Percentiles rank a stretch among this genome's conserved stretches.
phyloP scores from a whole-genome alignment of 2,797 vertebrate genomes.

The Intellagama lesueurii region DNA sequence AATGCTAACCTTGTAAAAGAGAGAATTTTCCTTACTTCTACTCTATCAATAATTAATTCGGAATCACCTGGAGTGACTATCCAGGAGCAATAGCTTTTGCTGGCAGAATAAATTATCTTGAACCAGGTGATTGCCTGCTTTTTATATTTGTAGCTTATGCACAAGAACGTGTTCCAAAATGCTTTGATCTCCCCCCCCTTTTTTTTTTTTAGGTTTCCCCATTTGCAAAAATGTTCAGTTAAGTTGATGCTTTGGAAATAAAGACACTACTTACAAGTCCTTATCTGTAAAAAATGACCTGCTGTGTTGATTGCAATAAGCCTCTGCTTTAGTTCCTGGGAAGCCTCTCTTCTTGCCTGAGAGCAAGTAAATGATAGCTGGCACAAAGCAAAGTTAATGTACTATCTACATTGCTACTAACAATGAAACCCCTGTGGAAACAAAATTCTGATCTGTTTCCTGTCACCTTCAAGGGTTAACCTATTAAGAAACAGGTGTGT shows the following conservation, averaged over 20 bases:
- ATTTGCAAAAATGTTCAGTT: not conserved
- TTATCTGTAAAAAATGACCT: not conserved
- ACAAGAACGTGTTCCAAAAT: not conserved
- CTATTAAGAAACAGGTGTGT: not conserved
- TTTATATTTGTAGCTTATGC: not conserved
- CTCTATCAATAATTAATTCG: not conserved
- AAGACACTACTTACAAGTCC: not conserved
- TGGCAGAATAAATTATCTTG: not conserved
- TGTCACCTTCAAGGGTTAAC: accelerated
- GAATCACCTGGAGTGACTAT: not conserved
- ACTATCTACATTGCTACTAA: constrained; percentile 36
- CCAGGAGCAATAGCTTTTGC: not conserved
- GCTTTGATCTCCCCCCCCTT: not conserved
- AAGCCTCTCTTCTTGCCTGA: constrained; percentile 45
- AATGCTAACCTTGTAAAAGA: no score
- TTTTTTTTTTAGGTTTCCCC: not conserved
- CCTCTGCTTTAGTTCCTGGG: not conserved
- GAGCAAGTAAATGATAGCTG: constrained; percentile 35
- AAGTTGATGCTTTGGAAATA: not conserved
- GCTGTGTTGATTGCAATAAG: constrained; percentile 6
- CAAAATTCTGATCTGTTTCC: not conserved
- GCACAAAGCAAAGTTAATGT: not conserved
- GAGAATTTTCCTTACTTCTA: no score
- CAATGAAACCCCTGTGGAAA: accelerated
- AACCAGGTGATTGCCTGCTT: not conserved